Conservation (phyloP, 2,113 vertebrate genomes). For the Lophius piscatorius region DNA sequence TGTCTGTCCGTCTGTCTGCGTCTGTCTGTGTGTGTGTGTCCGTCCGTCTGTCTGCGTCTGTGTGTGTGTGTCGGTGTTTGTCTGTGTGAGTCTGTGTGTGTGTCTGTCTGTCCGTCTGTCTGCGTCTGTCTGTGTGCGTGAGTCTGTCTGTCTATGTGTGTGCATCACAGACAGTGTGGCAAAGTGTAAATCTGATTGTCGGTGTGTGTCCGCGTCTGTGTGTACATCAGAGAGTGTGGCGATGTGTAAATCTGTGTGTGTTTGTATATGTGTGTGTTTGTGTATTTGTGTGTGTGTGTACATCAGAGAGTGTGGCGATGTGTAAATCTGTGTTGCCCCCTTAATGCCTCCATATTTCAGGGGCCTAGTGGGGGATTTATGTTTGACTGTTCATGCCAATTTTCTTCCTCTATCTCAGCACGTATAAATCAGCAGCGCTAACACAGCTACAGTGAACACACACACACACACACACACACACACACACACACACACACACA, state of each 20-base stretch:
- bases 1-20: too few species aligned
- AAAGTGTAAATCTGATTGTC: conserved; percentile 71
- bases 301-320: conserved; percentile 59
- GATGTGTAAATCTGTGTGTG: conserved; percentile 77
- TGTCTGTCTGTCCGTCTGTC: too few species aligned
- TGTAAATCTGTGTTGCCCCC: conserved; percentile 75
- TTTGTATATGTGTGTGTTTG: conserved; percentile 34
- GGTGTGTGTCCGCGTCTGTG: conserved; percentile 36
- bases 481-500: conserved; percentile 13
- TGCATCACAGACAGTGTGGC: conserved; percentile 55
- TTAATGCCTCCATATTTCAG: conserved; percentile 79
- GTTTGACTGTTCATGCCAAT: conserved; percentile 74
- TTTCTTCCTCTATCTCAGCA: conserved; percentile 68
- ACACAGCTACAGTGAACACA: conserved; percentile 61
- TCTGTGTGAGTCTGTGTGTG: too few species aligned
- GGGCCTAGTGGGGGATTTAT: conserved; percentile 74
- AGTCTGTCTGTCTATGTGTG: too few species aligned
- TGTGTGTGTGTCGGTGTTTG: too few species aligned
- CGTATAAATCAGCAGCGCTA: conserved; percentile 74
- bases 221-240: conserved; percentile 53
- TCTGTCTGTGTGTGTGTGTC: too few species aligned
- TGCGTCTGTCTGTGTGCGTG: too few species aligned
- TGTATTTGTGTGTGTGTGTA: conserved; percentile 31
- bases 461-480: conserved; percentile 12
- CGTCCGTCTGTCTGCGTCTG: too few species aligned